Conservation (phyloP, 2,888 invertebrate species). For the Eristalis tenax region DNA sequence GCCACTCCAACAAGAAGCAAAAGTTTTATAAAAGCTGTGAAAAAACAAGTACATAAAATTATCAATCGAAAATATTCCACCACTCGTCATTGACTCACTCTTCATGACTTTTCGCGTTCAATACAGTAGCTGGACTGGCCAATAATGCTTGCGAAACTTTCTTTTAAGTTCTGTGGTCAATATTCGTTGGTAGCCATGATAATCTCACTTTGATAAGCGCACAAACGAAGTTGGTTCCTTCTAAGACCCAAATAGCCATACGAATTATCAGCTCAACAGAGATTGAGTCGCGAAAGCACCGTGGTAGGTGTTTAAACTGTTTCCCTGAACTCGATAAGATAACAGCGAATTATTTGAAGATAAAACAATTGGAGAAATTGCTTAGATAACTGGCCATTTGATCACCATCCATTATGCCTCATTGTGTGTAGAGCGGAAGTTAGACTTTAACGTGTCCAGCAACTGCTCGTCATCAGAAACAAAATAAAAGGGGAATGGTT, state of each 20-base stretch:
- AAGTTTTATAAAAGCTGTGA: constrained; percentile 9
- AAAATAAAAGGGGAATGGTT: neutral
- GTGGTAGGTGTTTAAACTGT: neutral
- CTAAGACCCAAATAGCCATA: neutral
- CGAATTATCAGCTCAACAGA: neutral
- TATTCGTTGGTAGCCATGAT: neutral
- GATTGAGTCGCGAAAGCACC: neutral
- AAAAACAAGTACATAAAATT: neutral
- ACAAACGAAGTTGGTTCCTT: neutral
- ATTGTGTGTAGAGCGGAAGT: neutral
- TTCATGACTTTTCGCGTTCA: neutral
- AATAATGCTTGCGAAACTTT: neutral
- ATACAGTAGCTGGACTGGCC: neutral
- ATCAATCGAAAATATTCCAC: neutral
- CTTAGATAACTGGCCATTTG: neutral
- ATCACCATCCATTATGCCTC: neutral
- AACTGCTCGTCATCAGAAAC: neutral
- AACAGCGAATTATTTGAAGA: neutral
- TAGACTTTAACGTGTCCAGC: neutral
- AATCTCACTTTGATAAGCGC: neutral
- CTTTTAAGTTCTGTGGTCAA: neutral
- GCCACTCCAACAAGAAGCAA: constrained; percentile 14
- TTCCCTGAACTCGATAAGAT: neutral
- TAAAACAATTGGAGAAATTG: neutral
- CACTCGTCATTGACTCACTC: neutral